Evolutionary conservation across 1,140 invertebrate genomes (phyloP).

Genomic region (Cylas formicarius): DNA sequence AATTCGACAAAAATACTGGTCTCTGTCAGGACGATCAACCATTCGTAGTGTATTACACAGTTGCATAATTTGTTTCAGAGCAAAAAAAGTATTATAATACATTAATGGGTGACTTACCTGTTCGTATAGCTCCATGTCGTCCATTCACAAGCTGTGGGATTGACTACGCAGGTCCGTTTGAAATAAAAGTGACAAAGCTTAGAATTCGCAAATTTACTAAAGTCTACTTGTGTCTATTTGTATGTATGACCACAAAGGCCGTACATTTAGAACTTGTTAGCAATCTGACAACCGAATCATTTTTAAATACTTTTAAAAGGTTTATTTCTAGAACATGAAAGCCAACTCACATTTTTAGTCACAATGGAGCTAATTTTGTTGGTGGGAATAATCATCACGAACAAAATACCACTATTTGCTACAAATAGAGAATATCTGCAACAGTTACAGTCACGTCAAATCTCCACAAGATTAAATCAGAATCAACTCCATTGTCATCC

Average conservation of each 20-base stretch:
- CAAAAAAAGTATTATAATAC: slow-evolving; percentile 2
- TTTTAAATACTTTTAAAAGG: slow-evolving; percentile 29
- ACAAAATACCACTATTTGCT: no score
- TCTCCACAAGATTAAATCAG: no score
- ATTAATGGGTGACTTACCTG: background rate
- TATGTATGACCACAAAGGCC: slow-evolving; percentile 34
- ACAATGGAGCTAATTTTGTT: slow-evolving; percentile 37
- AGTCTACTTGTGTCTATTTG: slow-evolving; percentile 33
- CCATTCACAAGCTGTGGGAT: slow-evolving; percentile 27
- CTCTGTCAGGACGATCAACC: slow-evolving; percentile 14
- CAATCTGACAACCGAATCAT: slow-evolving; percentile 31
- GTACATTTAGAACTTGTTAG: slow-evolving; percentile 38
- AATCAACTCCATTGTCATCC: no score
- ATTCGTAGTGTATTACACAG: no score
- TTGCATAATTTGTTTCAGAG: no score
- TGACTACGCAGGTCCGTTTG: slow-evolving; percentile 32
- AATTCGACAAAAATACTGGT: slow-evolving; percentile 28
- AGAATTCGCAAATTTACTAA: slow-evolving; percentile 25
- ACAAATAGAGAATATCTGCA: no score
- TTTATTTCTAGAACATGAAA: slow-evolving; percentile 13
- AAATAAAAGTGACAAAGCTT: slow-evolving; percentile 5
- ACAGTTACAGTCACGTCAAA: no score
- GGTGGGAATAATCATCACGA: no score
- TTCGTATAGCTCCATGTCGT: slow-evolving; percentile 1
- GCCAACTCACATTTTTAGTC: slow-evolving; percentile 22